Conservation (phyloP, 1,140 invertebrate species). For the Pachyrhynchus sulphureomaculatus region DNA sequence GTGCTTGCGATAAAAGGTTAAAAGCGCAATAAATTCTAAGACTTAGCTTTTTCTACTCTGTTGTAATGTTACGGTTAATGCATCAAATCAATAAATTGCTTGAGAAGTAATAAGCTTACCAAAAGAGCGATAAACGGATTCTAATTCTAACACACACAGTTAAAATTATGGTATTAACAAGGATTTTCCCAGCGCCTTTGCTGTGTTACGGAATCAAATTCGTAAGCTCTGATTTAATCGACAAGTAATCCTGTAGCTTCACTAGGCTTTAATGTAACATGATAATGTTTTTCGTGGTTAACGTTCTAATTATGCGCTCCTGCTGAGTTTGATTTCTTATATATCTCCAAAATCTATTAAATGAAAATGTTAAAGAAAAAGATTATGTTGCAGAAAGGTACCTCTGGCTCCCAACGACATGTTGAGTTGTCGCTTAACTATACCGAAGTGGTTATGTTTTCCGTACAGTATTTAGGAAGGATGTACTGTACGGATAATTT, state of each 20-base stretch:
- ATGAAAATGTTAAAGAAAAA: too few relatives aligned
- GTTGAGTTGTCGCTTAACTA: too few relatives aligned
- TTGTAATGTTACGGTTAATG: too few relatives aligned
- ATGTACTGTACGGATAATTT: too few relatives aligned
- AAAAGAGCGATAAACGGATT: constrained; percentile 11
- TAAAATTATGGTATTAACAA: constrained; percentile 12
- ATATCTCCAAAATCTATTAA: too few relatives aligned
- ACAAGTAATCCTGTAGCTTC: constrained; percentile 9
- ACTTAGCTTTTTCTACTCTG: background rate
- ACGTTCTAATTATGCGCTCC: constrained; percentile 17
- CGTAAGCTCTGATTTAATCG: constrained; percentile 9
- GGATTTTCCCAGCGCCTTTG: constrained; percentile 15
- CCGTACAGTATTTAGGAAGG: too few relatives aligned
- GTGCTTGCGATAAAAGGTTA: constrained; percentile 1
- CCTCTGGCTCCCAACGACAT: too few relatives aligned
- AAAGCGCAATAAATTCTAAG: background rate
- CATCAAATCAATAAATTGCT: background rate
- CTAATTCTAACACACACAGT: constrained; percentile 11
- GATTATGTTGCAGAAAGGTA: too few relatives aligned
- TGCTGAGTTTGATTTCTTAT: too few relatives aligned
- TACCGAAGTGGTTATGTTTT: too few relatives aligned
- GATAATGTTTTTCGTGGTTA: constrained; percentile 7
- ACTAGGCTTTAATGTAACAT: constrained; percentile 19
- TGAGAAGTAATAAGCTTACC: constrained; percentile 8
- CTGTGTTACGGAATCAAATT: constrained; percentile 18